These are phyloP conservation scores for Dasysyrphus albostriatus DNA, from an alignment of 2,888 invertebrate genomes.

Conservation along the genomic window DNA sequence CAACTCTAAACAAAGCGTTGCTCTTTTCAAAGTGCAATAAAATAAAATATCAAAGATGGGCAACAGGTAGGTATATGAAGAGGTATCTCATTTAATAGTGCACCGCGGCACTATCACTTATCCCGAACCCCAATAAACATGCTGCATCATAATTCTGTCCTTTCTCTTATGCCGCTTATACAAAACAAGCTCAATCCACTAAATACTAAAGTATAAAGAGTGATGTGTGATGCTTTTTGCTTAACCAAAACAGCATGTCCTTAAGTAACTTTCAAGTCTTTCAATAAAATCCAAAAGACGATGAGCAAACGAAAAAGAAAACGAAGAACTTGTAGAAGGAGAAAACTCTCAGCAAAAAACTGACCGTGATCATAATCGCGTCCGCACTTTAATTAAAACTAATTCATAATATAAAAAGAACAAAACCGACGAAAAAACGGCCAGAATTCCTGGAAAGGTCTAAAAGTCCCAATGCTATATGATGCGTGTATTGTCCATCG, in stretches of 20 bases:
- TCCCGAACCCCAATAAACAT: constrained; percentile 63
- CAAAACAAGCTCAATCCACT: constrained; percentile 13
- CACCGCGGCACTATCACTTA: constrained; percentile 66
- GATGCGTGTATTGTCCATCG: constrained; percentile 50
- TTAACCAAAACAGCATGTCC: constrained; percentile 41
- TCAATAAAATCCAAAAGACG: neutral
- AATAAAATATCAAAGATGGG: constrained; percentile 52
- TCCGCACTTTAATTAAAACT: constrained; percentile 76
- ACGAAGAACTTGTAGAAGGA: constrained; percentile 24
- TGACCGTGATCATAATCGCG: constrained; percentile 74
- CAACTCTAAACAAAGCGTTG: constrained; percentile 19
- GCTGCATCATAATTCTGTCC: constrained; percentile 71
- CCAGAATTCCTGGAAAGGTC: constrained; percentile 70
- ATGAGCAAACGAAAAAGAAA: neutral
- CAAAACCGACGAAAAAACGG: constrained; percentile 26
- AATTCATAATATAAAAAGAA: constrained; percentile 68
- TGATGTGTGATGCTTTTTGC: constrained; percentile 47
- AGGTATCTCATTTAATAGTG: constrained; percentile 67
- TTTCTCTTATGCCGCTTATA: constrained; percentile 47
- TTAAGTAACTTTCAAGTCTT: constrained; percentile 55
- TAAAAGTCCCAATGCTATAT: constrained; percentile 37
- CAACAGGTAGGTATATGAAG: constrained; percentile 26
- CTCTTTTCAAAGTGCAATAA: constrained; percentile 57
- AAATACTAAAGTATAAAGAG: constrained; percentile 14
- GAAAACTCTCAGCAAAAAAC: constrained; percentile 58